Percentiles rank a stretch among this genome's conserved stretches.
phyloP scores from a whole-genome alignment of 2,888 invertebrate genomes.

The Carterocephalus palaemon region DNA sequence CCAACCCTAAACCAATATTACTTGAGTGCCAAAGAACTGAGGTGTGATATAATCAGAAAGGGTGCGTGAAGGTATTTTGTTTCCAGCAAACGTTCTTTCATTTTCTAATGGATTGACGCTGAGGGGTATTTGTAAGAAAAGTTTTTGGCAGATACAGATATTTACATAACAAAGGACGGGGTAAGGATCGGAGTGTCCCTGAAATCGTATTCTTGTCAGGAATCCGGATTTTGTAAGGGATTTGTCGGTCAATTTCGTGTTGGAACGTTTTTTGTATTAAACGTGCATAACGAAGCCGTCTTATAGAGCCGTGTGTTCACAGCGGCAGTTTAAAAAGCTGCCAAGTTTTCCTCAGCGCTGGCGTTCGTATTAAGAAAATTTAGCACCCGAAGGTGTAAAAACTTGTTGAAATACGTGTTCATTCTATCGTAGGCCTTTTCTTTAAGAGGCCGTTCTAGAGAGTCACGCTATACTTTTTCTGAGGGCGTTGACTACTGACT shows the following conservation, averaged over 20 bases:
- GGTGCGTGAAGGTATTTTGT: conserved; percentile 40
- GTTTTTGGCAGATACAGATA: conserved; percentile 40
- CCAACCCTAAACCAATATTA: conserved; percentile 69
- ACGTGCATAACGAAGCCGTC: background rate
- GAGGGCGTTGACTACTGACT: no score
- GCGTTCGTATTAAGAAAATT: conserved; percentile 12
- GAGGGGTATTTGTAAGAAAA: conserved; percentile 56
- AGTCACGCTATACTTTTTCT: no score
- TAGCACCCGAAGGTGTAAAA: conserved; percentile 16
- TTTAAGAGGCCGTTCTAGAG: background rate
- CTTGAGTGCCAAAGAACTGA: conserved; percentile 56
- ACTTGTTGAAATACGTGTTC: conserved; percentile 12
- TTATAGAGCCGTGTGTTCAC: background rate
- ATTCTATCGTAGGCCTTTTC: background rate
- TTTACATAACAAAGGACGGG: conserved; percentile 72
- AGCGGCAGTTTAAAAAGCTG: conserved; percentile 15
- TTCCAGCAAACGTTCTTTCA: conserved; percentile 65
- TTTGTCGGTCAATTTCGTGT: conserved; percentile 37
- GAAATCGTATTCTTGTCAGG: conserved; percentile 63
- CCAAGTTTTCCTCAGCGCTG: conserved; percentile 10
- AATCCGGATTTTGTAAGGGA: conserved; percentile 43
- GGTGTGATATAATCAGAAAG: conserved; percentile 44
- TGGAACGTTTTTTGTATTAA: background rate
- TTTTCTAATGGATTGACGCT: conserved; percentile 69
- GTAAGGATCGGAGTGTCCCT: conserved; percentile 58